Base-by-base conservation (phyloP, 2,113 vertebrate species). In the Perca schrenkii region DNA sequence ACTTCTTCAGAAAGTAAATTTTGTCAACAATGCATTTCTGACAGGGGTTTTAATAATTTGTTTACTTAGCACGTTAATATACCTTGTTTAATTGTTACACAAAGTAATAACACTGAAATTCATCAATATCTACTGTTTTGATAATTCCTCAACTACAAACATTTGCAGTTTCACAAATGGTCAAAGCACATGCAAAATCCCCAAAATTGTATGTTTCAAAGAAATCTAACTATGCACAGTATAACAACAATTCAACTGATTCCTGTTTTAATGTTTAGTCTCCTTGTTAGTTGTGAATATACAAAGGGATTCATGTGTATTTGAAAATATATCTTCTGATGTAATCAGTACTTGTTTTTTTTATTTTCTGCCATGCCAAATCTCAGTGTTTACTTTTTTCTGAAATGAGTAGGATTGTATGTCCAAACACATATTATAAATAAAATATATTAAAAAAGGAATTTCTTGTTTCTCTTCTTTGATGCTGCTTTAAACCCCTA, bases 291-390 rank as follows among this genome's bases (percentile, higher is more conserved):
- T 10, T 75, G 4, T 67, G 13, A 43, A 53, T 43, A 67, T 50
- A 54, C 12, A 53, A 74, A 85, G 46, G 61, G 25, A 74, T 69
- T 62, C 53, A 25, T 66, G 19, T 74, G n/a, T 22, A 21, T 52
- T 31, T 57, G 10, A 28, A 66, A 46, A 28, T 47, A 5, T 31
- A 4, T 50, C 22, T 8, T 69, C 31, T 71, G 43, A 15, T 11
- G 28, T 47, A 36, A 22, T 62, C 5, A 22, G 7, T 70, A 57
- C 6, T 47, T 72, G 8, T 70, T 49, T 13, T 54, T 1, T 40
- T 10, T 10, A 43, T 10, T 54, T 22, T 13, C 46, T 60, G 66
- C 67, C 28, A 36, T 61, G 36, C 22, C 49, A 79, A 62, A 78
- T 21, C 54, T 58, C 34, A 57, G 47, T 21, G 46, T 83, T 82